Conservation (phyloP, 92 coral and sea anemone genomes). For the Anthopleura xanthogrammica region DNA sequence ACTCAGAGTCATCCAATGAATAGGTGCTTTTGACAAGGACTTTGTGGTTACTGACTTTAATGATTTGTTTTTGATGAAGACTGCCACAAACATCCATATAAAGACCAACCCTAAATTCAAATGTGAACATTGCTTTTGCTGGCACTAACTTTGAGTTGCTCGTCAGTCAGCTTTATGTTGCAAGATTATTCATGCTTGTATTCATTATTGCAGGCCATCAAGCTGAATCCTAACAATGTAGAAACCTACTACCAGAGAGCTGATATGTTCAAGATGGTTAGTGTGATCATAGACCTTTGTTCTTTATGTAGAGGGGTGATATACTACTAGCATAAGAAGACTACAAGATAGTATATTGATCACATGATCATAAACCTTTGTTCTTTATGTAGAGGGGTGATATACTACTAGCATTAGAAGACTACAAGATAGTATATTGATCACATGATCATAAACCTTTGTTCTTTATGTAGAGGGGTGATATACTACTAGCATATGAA, state of each 20-base stretch:
- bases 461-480: constrained; percentile 77
- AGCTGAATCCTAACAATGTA: constrained; percentile 89
- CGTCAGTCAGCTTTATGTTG: too few species aligned
- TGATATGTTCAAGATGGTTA: constrained; percentile 87
- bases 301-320: constrained; percentile 81
- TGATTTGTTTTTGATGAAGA: too few species aligned
- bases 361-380: background rate
- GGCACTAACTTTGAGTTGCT: too few species aligned
- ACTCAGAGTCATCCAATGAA: too few species aligned
- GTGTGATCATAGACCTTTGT: background rate
- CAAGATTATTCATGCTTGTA: background rate
- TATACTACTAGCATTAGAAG: constrained; percentile 87
- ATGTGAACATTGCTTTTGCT: too few species aligned
- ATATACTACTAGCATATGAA: constrained; percentile 85
- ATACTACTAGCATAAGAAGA: constrained; percentile 90
- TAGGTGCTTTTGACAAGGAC: too few species aligned
- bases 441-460: background rate
- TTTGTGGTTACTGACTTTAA: too few species aligned
- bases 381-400: constrained; percentile 80
- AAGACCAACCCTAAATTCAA: too few species aligned
- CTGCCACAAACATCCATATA: too few species aligned
- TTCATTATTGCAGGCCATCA: constrained; percentile 68
- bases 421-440: constrained; percentile 57
- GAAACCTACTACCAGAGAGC: constrained; percentile 96
- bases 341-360: constrained; percentile 42